Base-by-base conservation (phyloP, 2,113 vertebrate genomes). In the Macquaria australasica region DNA sequence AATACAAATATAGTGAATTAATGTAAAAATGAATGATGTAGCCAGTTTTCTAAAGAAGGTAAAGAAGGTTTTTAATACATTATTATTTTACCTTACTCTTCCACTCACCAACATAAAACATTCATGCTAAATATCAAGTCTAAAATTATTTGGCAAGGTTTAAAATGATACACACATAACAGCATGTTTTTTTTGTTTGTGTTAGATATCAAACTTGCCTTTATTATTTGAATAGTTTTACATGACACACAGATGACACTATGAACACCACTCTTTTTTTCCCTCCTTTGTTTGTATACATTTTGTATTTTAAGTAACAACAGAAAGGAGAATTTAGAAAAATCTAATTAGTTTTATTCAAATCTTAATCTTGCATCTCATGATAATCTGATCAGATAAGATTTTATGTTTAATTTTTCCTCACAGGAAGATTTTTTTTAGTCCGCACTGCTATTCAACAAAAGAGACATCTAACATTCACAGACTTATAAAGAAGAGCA, bases 11-110 rank as follows among this genome's bases (percentile, higher is more conserved):
- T 67, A 23, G 48, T 5, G 3, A 21, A 34, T 45, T 2, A 34
- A 37, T 53, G 4, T 37, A 34, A 23, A 60, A 51, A 63, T 0
- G 0, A 31, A 34, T 0, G 0, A 68, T 50, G 31, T 39, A 28
- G 1, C 0, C 8, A 51, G 15, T 28, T 16, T 15, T 37, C 15
- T 16, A 45, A 45, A 45, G 14, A 45, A 34, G 28, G 28, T 31
- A 31, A 31, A 31, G 28, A 59, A 0, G 0, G 2, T 0, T 41
- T 31, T 58, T 23, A 23, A 11, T 21, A 0, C n/a, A 5, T 31
- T 18, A 25, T 51, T 71, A 16, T 25, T 34, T 69, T 18, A n/a
- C 18, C 8, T 56, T 1, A 51, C n/a, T 8, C 39, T 31, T 23
- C 23, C 48, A 15, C 12, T 67, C 41, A 3, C 23, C 23, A 60